Evolutionary conservation across 2,113 vertebrate species (phyloP), one percentile per base, ranked within the genome.

Genomic region (Symphodus melops): DNA sequence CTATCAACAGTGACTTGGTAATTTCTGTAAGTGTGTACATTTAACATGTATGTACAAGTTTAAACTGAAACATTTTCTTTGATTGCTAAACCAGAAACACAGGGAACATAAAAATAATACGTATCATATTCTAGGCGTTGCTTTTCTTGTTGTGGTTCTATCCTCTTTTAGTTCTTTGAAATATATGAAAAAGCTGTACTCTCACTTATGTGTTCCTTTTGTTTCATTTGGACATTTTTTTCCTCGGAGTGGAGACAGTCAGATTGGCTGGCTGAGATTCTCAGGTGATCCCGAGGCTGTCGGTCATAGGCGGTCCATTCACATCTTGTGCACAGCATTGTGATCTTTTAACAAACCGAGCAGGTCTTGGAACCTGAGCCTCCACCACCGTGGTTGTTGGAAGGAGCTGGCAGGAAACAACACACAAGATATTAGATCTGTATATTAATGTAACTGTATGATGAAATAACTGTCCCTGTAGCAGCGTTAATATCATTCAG

Each of bases 341-440:
- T 21, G 17, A 20, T n/a, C 25, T 46, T 85, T 85, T 87, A 95
- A 81, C 93, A 92, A 28, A 95, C 28, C 0, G 87, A 88, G 83
- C 94, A 95, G 44, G 93, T 93, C 91, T 94, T 94, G 59, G 94
- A 93, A 33, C 92, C 91, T 8, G 82, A 81, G 9, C 81, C 79
- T 33, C 83, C 87, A n/a, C 80, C 74, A 8, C 79, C 8, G 20
- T 75, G 1, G 52, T 84, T 77, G 77, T 87, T 87, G 17, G 63
- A 51, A 77, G 79, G 5, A 52, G 44, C 86, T 92, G 48, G 41
- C 11, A 41, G 48, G 80, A 51, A 82, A 72, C 10, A 67, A 17
- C 1, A 52, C 9, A 58, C 4, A 39, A 58, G 42, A 44, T 44
- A 14, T 44, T 44, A 44, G 11, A 14, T 44, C 42, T 14, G 42